Conservation (phyloP, 2,113 vertebrate species). For the Gymnarchus niloticus region DNA sequence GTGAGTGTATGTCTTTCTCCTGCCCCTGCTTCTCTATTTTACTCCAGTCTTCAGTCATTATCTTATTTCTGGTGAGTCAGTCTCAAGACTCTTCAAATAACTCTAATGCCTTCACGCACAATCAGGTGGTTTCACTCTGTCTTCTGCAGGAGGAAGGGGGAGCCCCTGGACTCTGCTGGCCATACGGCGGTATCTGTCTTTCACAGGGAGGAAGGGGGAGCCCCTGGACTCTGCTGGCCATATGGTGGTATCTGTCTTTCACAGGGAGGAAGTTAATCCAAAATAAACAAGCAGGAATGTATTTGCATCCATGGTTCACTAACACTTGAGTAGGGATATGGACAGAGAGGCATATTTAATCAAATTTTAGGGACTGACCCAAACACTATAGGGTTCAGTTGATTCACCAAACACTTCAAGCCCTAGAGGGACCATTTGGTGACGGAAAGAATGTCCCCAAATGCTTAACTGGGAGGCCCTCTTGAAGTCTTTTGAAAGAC, state of each 20-base stretch:
- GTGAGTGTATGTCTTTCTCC: background rate
- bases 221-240: background rate
- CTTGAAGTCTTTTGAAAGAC: background rate
- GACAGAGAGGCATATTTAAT: background rate
- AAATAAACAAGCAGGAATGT: slow-evolving; percentile 4
- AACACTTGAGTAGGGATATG: too few relatives aligned
- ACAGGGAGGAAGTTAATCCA: background rate
- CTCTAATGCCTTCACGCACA: background rate
- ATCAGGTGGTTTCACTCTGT: background rate
- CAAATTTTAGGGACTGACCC: background rate
- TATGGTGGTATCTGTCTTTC: background rate
- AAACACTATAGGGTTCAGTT: background rate
- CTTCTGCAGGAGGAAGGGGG: background rate
- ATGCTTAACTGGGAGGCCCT: background rate
- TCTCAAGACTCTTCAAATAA: background rate
- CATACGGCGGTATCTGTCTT: background rate
- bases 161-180: background rate
- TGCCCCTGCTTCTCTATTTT: background rate
- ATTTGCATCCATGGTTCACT: background rate
- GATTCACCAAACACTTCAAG: background rate
- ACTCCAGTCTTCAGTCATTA: slow-evolving; percentile 24
- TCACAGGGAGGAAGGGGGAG: background rate
- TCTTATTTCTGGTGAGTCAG: slow-evolving; percentile 7
- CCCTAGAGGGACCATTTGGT: background rate
- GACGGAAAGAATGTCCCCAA: background rate